Percentiles rank a stretch among this genome's conserved stretches.
Conservation (phyloP, 2,888 invertebrate species). For the Didymodactylos carnosus region DNA sequence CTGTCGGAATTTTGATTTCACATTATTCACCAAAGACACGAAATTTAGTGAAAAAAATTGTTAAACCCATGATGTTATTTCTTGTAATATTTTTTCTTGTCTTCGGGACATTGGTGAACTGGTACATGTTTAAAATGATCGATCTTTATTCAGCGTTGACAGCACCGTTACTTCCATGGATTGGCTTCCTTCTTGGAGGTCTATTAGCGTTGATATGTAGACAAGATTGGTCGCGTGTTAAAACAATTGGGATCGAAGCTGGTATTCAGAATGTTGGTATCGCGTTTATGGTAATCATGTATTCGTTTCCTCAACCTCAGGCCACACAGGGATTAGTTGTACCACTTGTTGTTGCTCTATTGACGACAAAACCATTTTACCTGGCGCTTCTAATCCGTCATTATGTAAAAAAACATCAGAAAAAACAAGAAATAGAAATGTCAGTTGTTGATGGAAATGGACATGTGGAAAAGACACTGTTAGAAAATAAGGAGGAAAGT, state of each 20-base stretch:
- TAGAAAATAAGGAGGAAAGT: no score
- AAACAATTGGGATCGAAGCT: constrained; percentile 14
- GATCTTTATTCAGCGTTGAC: background rate
- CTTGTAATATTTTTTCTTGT: constrained; percentile 5
- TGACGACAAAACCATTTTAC: background rate
- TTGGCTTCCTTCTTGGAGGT: constrained; percentile 7
- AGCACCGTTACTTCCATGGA: constrained; percentile 12
- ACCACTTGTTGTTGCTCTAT: background rate
- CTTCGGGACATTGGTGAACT: background rate
- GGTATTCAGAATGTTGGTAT: constrained; percentile 15
- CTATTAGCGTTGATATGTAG: background rate
- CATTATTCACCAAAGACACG: background rate
- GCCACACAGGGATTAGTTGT: background rate
- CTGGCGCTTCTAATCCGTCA: background rate
- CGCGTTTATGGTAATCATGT: constrained; percentile 5
- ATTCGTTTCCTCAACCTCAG: background rate
- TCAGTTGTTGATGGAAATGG: no score
- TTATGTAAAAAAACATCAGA: background rate
- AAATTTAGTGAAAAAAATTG: background rate
- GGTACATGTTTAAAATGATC: constrained; percentile 5
- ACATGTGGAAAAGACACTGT: no score
- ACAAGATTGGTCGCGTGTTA: background rate
- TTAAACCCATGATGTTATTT: constrained; percentile 3
- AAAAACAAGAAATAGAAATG: background rate
- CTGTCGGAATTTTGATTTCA: background rate